Percentiles rank a stretch among this genome's conserved stretches.
phyloP scores from a whole-genome alignment of 2,113 vertebrate genomes.

The Panthera leo region DNA sequence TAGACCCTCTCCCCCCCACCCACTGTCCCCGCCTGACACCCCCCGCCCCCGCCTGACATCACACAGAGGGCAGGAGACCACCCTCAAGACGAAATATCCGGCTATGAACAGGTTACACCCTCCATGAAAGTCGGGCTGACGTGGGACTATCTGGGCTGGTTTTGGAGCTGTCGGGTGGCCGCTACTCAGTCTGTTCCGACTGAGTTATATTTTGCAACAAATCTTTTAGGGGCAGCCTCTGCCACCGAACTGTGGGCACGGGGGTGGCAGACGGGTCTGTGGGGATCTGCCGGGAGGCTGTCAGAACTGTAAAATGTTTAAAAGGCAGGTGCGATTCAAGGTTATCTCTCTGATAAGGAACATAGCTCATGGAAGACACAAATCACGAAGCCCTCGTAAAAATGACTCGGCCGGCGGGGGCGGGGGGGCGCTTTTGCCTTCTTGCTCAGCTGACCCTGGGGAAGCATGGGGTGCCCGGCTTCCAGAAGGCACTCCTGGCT shows the following conservation, averaged over 20 bases:
- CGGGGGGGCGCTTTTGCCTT: background rate
- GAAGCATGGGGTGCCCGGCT: background rate
- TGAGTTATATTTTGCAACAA: rapidly evolving
- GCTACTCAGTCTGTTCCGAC: background rate
- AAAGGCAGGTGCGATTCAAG: background rate
- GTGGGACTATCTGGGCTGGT: background rate
- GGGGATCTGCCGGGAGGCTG: background rate
- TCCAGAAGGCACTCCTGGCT: background rate
- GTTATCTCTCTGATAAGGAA: background rate
- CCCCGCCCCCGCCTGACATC: background rate
- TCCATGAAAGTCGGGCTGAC: background rate
- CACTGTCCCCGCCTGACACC: background rate
- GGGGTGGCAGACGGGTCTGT: background rate
- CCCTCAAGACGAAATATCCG: background rate
- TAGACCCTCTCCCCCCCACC: background rate
- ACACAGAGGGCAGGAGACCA: background rate
- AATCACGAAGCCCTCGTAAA: background rate
- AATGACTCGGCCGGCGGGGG: background rate
- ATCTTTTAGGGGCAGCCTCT: background rate
- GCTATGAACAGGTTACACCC: background rate
- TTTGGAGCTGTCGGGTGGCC: background rate
- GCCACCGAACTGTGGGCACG: background rate
- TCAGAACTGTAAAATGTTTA: background rate
- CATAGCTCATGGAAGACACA: background rate
- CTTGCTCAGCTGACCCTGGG: background rate